Evolutionary conservation across 2,797 vertebrate genomes (phyloP), one percentile per base, ranked within the genome.

Genomic region (Danio aesculapii): DNA sequence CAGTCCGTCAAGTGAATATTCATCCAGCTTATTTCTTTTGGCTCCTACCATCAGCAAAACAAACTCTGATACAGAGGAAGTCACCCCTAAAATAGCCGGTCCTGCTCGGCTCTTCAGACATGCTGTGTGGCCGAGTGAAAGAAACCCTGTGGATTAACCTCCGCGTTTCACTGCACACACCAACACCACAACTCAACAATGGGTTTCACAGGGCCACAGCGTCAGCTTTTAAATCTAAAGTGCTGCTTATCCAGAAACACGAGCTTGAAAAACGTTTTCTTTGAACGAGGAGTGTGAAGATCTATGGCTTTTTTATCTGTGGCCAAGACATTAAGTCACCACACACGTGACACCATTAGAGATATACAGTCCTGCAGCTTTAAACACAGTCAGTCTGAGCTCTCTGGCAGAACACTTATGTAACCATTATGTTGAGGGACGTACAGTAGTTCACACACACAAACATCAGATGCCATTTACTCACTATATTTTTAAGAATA

Each of bases 21-120:
- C 86, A 81, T 89, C 84, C 87, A 58, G 70, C 89, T 84, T 95
- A 91, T 93, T 94, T 82, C 84, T 92, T 87, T 93, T 94, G 94
- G 94, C 92, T 75, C 55, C 76, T 69, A 50, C 83, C 86, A 88
- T 88, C 79, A 85, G 87, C 78, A 82, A 92, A 94, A 94, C 87
- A 93, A 94, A 94, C 93, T 85, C 83, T 90, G 84, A 88, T 85
- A 85, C 83, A 84, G 91, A 94, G 92, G 92, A 94, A 92, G 91
- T 92, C 90, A 87, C 86, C 91, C 86, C 84, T 88, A 89, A 93
- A 94, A 92, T 93, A 93, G 91, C 92, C 85, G 30, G 3, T 30
- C 30, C 30, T 30, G 30, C 30, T 73, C 83, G 87, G 84, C 10
- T 53, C 10, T 53, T 57, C 79, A 59, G 70, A 17, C 43, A 21